Evolutionary conservation across 2,113 vertebrate genomes (phyloP), one percentile per base, ranked within the genome.

Genomic region (Centropus unirufus): DNA sequence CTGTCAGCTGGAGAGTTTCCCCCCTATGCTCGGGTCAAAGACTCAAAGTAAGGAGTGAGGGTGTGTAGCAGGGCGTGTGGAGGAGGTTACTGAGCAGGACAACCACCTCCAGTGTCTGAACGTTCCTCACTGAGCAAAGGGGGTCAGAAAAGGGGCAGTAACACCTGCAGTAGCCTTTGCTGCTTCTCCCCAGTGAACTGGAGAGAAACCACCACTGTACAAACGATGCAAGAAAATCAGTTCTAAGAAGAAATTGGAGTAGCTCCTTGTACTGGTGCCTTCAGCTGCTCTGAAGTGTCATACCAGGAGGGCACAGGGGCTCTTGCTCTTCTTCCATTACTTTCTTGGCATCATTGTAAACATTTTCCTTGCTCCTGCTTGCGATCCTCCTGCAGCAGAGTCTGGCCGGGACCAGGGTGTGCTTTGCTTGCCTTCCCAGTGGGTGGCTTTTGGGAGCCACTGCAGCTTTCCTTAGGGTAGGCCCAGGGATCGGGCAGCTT

Each of bases 291-390:
- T n/a, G 61, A 70, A 67, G 34, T 63, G 59, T 57, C 51, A 6
- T 44, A 4, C 12, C 49, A 27, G 16, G 34, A 68, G 63, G 20
- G 59, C 18, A 12, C 44, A 14, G 14, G n/a, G 32, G 7, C 8
- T 78, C 42, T 52, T 83, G 15, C 17, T 82, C 34, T 46, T 84
- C 42, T 87, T 75, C 52, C 21, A 3, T 54, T 54, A 8, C 30
- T 82, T 87, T 74, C 49, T 58, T 52, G 62, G 13, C 23, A 30
- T 59, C 34, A 63, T 52, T 69, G 21, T 42, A 24, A 26, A 4
- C 3, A 4, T 21, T 54, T 74, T 8, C 2, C 36, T 79, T 0
- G 0, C 32, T 75, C 19, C 24, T 42, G 4, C 42, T 69, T 26
- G 17, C 61, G 26, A 40, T 61, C 39, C 16, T n/a, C 13, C 18